These are phyloP conservation scores for Rotaria macrura DNA, from an alignment of 2,888 invertebrate genomes.

Conservation along the genomic window DNA sequence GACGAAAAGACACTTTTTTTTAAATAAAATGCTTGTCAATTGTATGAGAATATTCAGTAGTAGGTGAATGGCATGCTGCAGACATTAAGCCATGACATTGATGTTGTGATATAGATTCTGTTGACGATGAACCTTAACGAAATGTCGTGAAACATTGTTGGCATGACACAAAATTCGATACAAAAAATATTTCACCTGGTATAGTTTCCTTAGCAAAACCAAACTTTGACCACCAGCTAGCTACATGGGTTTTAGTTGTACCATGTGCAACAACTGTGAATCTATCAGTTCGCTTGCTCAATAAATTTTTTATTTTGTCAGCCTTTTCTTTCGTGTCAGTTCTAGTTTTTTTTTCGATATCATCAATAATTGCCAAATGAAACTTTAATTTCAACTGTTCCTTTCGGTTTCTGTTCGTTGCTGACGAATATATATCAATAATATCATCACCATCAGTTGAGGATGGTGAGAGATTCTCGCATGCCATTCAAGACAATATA, in stretches of 20 bases:
- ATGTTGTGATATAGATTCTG: not conserved
- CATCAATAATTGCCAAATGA: not conserved
- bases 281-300: not conserved
- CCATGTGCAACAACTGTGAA: not conserved
- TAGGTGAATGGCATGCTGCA: not conserved
- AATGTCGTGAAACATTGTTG: not conserved
- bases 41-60: not conserved
- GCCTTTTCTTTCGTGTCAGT: not conserved
- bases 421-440: not conserved
- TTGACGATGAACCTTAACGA: not conserved
- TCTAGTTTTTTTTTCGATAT: not conserved
- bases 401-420: not conserved
- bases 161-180: not conserved
- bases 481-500: not conserved
- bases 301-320: not conserved
- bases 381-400: not conserved
- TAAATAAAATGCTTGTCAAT: not conserved
- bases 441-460: not conserved
- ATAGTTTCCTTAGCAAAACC: not conserved
- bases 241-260: not conserved
- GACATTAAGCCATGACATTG: not conserved
- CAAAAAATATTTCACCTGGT: not conserved
- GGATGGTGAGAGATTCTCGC: not conserved
- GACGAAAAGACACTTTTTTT: not conserved
- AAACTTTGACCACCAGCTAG: not conserved